Evolutionary conservation across 2,888 invertebrate species (phyloP).

Genomic region (Eupithecia pulchellata): DNA sequence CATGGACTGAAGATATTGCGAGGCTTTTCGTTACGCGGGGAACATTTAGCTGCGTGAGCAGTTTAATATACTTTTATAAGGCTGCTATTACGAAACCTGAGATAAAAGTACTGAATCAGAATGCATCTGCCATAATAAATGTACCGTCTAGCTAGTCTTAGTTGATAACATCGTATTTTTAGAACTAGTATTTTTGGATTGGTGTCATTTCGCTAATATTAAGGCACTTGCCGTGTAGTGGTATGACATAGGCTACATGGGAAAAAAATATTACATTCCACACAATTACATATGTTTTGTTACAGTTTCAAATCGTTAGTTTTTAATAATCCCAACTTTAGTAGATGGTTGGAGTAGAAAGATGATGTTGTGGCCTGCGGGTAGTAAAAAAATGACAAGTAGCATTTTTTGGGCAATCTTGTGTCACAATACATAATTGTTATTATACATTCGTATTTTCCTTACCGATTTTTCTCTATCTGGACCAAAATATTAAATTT

Average conservation of each 20-base stretch:
- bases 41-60: not conserved
- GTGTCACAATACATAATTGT: not conserved
- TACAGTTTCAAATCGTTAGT: not conserved
- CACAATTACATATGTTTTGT: not conserved
- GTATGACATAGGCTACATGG: not conserved
- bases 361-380: not conserved
- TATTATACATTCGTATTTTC: not conserved
- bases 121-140: constrained; percentile 17
- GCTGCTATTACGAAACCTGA: not conserved
- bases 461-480: not conserved
- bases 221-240: not conserved
- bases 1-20: not conserved
- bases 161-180: not conserved
- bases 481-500: constrained; percentile 1
- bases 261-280: not conserved
- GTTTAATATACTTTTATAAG: not conserved
- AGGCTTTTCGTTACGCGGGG: not conserved
- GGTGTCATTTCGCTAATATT: not conserved
- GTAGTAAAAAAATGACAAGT: not conserved
- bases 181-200: constrained; percentile 1
- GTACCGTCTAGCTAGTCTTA: constrained; percentile 8
- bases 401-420: not conserved
- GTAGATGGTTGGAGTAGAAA: not conserved
- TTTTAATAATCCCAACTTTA: not conserved
- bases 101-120: not conserved